A percentile compares a stretch with the other conserved stretches of the same genome.
Evolutionary conservation across 2,113 vertebrate species (phyloP).

Genomic region (Calonectris borealis): DNA sequence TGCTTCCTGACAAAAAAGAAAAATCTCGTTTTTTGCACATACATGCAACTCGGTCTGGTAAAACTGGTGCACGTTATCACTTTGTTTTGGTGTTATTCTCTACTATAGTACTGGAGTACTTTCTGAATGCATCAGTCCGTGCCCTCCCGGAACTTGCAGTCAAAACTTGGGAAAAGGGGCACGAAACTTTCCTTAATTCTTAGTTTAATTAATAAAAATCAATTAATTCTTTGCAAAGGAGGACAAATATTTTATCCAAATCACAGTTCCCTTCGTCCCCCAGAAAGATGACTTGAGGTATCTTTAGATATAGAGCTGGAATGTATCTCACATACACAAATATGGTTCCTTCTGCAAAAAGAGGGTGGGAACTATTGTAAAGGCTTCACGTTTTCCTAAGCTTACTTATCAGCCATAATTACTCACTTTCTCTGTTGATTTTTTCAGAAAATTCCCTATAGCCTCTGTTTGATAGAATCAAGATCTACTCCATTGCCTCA

Average conservation of each 20-base stretch:
- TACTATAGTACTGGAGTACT: neutral
- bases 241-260: neutral
- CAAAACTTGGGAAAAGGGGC: neutral
- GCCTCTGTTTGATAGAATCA: neutral
- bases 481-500: neutral
- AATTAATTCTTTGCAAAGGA: neutral
- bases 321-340: neutral
- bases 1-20: neutral
- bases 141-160: neutral
- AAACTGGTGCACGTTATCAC: neutral
- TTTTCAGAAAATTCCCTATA: neutral
- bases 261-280: neutral
- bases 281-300: neutral
- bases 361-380: neutral
- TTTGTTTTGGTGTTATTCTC: neutral
- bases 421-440: neutral
- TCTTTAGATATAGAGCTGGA: neutral
- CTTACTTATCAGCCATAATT: neutral
- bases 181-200: neutral
- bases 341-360: neutral
- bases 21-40: neutral
- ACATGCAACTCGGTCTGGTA: neutral
- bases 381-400: neutral
- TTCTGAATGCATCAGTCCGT: neutral
- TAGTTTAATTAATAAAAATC: neutral